Conservation (phyloP, 2,113 vertebrate genomes). For the Typhlomys cinereus region DNA sequence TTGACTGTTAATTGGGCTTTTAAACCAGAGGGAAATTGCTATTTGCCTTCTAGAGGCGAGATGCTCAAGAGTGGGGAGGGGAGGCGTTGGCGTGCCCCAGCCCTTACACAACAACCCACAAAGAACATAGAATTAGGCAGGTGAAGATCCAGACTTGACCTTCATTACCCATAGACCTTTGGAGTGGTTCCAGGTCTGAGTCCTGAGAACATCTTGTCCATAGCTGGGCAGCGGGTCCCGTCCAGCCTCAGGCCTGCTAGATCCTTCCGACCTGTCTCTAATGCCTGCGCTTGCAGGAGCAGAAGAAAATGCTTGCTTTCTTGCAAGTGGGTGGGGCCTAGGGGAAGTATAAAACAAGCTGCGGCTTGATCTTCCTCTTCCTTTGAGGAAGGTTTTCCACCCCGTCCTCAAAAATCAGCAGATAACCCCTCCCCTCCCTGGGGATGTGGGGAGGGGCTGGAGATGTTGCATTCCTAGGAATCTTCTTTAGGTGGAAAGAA, state of each 20-base stretch:
- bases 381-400: no score
- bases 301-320: background rate
- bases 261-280: no score
- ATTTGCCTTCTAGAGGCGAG: no score
- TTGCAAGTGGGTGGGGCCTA: background rate
- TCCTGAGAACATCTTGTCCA: background rate
- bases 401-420: background rate
- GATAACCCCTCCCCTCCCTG: background rate
- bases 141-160: background rate
- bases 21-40: no score
- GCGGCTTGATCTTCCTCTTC: no score
- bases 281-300: background rate
- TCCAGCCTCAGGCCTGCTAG: background rate
- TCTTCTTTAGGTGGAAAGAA: background rate
- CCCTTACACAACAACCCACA: background rate
- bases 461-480: background rate
- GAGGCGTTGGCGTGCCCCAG: background rate
- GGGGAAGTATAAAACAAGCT: no score
- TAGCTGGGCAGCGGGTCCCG: background rate
- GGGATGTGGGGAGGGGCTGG: background rate
- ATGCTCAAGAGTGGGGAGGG: no score
- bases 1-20: no score
- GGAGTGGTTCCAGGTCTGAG: background rate
- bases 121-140: background rate
- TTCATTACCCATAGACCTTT: background rate